phyloP scores from a whole-genome alignment of 1,140 invertebrate species.

The Drosophila albomicans region DNA sequence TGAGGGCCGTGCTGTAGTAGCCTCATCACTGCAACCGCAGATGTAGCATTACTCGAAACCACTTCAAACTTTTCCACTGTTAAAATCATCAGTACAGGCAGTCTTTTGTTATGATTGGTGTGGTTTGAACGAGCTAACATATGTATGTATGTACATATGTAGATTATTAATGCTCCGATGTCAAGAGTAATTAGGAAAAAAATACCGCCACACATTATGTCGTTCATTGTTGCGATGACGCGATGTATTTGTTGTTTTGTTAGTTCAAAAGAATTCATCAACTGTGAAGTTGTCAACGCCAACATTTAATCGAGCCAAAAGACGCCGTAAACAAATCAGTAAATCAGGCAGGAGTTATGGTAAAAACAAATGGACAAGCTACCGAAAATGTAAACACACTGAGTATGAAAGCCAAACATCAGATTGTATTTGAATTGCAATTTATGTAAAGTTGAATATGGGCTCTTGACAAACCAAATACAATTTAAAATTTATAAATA shows the following conservation, averaged over 20 bases:
- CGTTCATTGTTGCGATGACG: conserved; percentile 11
- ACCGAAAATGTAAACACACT: conserved; percentile 52
- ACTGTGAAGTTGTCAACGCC: conserved; percentile 65
- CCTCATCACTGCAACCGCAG: no score
- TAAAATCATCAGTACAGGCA: conserved; percentile 67
- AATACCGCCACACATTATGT: conserved; percentile 64
- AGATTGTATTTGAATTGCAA: background rate
- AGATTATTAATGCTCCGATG: conserved; percentile 9
- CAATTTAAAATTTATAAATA: no score
- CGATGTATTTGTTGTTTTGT: conserved; percentile 8
- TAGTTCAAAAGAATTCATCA: conserved; percentile 64
- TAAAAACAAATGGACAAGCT: conserved; percentile 31
- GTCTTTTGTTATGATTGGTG: conserved; percentile 29
- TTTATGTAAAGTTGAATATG: no score
- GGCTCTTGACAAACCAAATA: no score
- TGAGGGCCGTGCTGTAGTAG: no score
- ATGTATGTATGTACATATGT: conserved; percentile 45
- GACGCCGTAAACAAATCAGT: conserved; percentile 72
- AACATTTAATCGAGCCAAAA: conserved; percentile 66
- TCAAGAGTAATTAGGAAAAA: conserved; percentile 52
- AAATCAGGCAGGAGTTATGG: conserved; percentile 22
- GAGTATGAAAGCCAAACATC: background rate
- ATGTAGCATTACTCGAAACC: conserved; percentile 48
- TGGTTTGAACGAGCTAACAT: conserved; percentile 1
- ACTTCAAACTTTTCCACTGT: conserved; percentile 75